These are phyloP conservation scores for Sciurus niger DNA, from an alignment of 2,113 vertebrate genomes.

Conservation along the genomic window DNA sequence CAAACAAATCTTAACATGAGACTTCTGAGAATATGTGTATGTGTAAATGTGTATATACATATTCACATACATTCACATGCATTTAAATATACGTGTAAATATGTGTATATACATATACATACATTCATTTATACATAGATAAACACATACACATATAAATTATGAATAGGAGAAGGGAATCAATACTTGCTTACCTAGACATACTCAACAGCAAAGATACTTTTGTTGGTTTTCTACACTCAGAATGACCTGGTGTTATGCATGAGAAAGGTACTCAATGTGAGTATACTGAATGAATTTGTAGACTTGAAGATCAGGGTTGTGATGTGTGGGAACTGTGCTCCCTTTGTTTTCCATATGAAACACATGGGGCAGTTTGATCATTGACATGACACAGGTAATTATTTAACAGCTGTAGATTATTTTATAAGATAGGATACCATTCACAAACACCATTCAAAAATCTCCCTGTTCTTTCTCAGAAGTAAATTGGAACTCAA, in stretches of 20 bases:
- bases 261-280: background rate
- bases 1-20: constrained; percentile 6
- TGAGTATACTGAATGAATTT: background rate
- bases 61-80: no score
- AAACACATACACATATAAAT: no score
- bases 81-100: no score
- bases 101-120: no score
- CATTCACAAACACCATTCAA: constrained; percentile 6
- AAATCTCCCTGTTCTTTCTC: background rate
- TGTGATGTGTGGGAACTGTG: no score
- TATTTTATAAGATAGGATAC: background rate
- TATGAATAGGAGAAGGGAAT: background rate
- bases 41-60: no score
- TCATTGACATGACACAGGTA: no score
- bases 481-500: constrained; percentile 39
- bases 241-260: background rate
- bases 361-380: no score
- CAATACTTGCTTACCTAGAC: background rate
- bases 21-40: background rate
- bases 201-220: background rate
- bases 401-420: no score
- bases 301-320: no score
- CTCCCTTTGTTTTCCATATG: background rate
- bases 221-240: background rate
- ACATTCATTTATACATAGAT: no score